A percentile compares a stretch with the other conserved stretches of the same genome.
Evolutionary conservation across 2,888 invertebrate species (phyloP).

Genomic region (Dynastes tityus): DNA sequence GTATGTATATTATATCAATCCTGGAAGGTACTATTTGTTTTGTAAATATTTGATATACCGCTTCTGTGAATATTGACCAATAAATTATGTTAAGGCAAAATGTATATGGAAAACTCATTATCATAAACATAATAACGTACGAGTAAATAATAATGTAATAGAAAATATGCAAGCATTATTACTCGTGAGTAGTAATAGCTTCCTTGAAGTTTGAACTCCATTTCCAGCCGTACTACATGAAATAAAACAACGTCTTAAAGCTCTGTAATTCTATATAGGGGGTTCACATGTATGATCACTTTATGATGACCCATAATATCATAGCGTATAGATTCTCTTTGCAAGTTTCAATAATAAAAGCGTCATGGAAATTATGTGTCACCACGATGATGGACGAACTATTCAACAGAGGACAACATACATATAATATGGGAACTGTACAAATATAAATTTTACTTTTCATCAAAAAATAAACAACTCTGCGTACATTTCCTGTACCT

Average conservation of each 20-base stretch:
- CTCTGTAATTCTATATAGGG: constrained; percentile 53
- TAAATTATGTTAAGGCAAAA: constrained; percentile 65
- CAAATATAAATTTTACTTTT: constrained; percentile 27
- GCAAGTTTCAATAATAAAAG: constrained; percentile 43
- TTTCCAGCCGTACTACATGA: constrained; percentile 92
- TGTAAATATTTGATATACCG: constrained; percentile 29
- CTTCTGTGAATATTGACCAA: constrained; percentile 61
- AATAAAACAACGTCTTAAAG: constrained; percentile 67
- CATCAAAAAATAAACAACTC: not conserved
- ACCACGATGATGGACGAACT: constrained; percentile 18
- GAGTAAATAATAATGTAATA: constrained; percentile 62
- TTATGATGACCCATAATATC: constrained; percentile 43
- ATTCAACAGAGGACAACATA: constrained; percentile 17
- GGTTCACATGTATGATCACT: constrained; percentile 43
- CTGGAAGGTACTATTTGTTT: not conserved
- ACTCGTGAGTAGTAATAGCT: constrained; percentile 92
- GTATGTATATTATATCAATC: not conserved
- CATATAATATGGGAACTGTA: constrained; percentile 34
- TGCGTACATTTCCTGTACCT: not conserved
- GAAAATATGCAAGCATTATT: constrained; percentile 71
- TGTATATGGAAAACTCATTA: constrained; percentile 69
- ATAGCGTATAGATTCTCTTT: not conserved
- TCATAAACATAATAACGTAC: constrained; percentile 70
- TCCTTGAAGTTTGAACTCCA: constrained; percentile 98
- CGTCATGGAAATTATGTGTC: constrained; percentile 41